Base-by-base conservation (phyloP, 2,113 vertebrate species). In the Synodontis membranacea region DNA sequence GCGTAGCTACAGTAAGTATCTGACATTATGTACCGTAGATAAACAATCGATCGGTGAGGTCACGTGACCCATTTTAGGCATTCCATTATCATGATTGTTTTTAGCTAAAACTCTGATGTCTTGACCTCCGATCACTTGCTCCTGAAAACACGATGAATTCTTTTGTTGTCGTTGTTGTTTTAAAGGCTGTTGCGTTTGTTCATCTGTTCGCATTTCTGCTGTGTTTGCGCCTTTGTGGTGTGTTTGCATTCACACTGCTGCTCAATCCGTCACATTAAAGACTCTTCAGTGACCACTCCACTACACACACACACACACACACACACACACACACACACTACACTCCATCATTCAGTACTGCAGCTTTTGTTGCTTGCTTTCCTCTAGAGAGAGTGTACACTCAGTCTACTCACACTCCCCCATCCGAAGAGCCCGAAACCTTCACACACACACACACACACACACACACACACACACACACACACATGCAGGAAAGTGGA, bases 331-430 rank as follows among this genome's bases (percentile, higher is more conserved):
- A 50, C 28, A 50, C 46, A 76, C 28, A 78, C n/a, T 72, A 39
- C 76, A 68, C 52, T 74, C 80, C 42, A 82, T 82, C 85, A 86
- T 34, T 86, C 64, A 31, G 66, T 81, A 21, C 66, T 74, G 50
- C 79, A 82, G 66, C 50, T n/a, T 86, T 86, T 86, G 85, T 86
- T 86, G 64, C 56, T 58, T 12, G 48, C 54, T 76, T 75, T 76
- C 56, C 83, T 46, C 54, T 62, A 10, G 11, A 75, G 44, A 76
- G 70, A n/a, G 52, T 5, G 54, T 28, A 28, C 64, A 83, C 66
- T 70, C 66, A 42, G 8, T 84, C n/a, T 19, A 17, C 19, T 21
- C 56, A 23, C 28, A 7, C 64, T 58, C 62, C 23, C 60, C 50
- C 52, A 23, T 48, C 50, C 19, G 56, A 81, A 86, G 39, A n/a